Base-by-base conservation (phyloP, 2,888 invertebrate genomes). In the Cataglyphis albicans region DNA sequence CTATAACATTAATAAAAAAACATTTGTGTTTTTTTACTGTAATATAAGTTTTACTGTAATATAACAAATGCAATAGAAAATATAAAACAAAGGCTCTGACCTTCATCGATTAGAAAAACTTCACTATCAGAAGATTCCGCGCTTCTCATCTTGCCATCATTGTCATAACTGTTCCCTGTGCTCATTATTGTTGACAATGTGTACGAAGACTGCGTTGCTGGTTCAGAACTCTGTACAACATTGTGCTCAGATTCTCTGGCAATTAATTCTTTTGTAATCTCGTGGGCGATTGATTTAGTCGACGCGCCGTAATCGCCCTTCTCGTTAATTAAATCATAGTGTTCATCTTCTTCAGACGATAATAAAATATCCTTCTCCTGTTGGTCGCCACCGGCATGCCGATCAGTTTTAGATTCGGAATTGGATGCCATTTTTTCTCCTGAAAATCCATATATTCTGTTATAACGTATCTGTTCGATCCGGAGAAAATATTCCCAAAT, bases 371-470 rank as follows among this genome's bases (percentile, higher is more conserved):
- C 55, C 18, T 59, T 72, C 35, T 75, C 32, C 1, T 65, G 44
- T 35, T 68, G 64, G 57, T 87, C 85, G 6, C 80, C 78, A 38
- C 41, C 68, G 4, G 82, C 32, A 59, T 70, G 63, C 44, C 67
- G 57, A 59, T 78, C 41, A 44, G 59, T 25, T 61, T 75, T 82
- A 76, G n/a, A 52, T n/a, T 55, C 74, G 55, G 72, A 67, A 76
- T 82, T 73, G 21, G 86, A 84, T 80, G 87, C 73, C 89, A 88
- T 90, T 83, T 61, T 81, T 74, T 70, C 72, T 55, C 41, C 73
- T 65, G 1, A 44, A 84, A 83, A 80, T 61, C 12, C 25, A 72
- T 61, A 21, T 6, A 21, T 5, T 21, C 15, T 52, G 6, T 3
- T 75, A 1, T 35, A 29, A 52, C 10, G 2, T 10, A 63, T 35